Conservation (phyloP, 2,113 vertebrate genomes). For the Mugil cephalus region DNA sequence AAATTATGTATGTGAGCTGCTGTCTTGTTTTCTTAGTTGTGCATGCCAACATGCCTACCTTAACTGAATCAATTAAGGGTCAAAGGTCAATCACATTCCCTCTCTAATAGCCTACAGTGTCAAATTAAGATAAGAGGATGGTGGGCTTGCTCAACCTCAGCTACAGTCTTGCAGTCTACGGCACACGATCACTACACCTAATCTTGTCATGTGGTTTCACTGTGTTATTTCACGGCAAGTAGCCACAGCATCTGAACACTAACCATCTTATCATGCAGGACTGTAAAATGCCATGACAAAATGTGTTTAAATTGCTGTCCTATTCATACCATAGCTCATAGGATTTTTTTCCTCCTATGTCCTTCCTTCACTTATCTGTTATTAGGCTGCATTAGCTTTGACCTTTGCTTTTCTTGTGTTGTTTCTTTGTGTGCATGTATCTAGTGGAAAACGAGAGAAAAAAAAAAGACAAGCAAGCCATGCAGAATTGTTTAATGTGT, state of each 20-base stretch:
- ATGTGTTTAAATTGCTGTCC: too few species aligned
- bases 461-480: too few species aligned
- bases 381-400: not conserved
- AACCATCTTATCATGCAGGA: too few species aligned
- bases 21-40: not conserved
- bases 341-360: not conserved
- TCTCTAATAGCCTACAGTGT: constrained; percentile 27
- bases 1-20: not conserved
- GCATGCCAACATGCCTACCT: not conserved
- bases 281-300: too few species aligned
- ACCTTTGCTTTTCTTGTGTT: constrained; percentile 24
- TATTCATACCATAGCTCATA: too few species aligned
- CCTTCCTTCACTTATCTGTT: not conserved
- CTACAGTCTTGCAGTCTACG: too few species aligned
- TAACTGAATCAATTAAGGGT: constrained; percentile 27
- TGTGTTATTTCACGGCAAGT: too few species aligned
- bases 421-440: constrained; percentile 9
- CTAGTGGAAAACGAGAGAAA: not conserved
- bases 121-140: constrained; percentile 47
- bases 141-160: constrained; percentile 17
- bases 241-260: too few species aligned
- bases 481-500: constrained; percentile 13
- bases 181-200: too few species aligned
- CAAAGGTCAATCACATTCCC: constrained; percentile 20
- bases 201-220: too few species aligned